A percentile compares a stretch with the other conserved stretches of the same genome.
phyloP scores from a whole-genome alignment of 2,797 vertebrate genomes.

The Cyprinella venusta region DNA sequence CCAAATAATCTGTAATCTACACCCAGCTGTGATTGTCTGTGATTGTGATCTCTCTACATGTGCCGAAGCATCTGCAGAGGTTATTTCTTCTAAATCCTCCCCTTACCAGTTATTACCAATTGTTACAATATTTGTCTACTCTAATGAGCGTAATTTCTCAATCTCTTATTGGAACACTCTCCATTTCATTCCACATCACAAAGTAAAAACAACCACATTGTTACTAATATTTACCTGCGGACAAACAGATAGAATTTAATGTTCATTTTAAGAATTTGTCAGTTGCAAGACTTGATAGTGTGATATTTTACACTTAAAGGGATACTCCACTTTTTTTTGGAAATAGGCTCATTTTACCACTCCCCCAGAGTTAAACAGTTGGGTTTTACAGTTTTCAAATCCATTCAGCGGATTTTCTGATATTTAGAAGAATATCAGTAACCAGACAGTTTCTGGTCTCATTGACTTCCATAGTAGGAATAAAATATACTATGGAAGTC shows the following conservation, averaged over 20 bases:
- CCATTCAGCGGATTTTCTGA: too few species aligned
- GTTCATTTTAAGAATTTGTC: not conserved
- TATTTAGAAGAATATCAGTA: too few species aligned
- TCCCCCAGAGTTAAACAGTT: too few species aligned
- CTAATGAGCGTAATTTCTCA: not conserved
- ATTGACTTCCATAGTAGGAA: too few species aligned
- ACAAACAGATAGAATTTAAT: slow-evolving; percentile 3
- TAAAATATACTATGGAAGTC: too few species aligned
- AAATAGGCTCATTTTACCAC: too few species aligned
- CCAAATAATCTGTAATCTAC: not conserved
- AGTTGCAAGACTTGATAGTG: not conserved
- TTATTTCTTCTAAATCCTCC: not conserved
- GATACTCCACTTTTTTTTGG: too few species aligned
- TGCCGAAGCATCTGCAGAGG: slow-evolving; percentile 1
- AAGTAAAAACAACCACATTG: not conserved
- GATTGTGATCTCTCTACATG: not conserved
- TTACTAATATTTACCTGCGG: not conserved
- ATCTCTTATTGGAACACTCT: not conserved
- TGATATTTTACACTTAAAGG: not conserved
- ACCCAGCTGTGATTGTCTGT: not conserved
- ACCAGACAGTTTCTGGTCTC: too few species aligned
- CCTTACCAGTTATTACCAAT: too few species aligned
- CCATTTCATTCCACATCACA: not conserved
- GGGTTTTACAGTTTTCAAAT: too few species aligned
- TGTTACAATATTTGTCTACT: not conserved